Evolutionary conservation across 2,797 vertebrate species (phyloP).

Genomic region (Leptoclinus maculatus): DNA sequence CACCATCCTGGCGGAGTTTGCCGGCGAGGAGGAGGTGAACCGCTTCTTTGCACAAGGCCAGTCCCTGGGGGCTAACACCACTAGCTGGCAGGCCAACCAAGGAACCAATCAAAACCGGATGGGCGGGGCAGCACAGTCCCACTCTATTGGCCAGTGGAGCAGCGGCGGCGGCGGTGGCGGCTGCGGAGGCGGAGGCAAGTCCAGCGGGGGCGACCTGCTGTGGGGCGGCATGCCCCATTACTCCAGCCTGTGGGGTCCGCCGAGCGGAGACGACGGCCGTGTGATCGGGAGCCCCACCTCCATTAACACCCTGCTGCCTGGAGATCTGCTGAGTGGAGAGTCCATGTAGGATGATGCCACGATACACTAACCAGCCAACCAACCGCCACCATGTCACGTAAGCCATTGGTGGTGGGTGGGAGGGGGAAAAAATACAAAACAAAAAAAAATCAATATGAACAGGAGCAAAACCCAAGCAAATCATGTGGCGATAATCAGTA

Average conservation of each 20-base stretch:
- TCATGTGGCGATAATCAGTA: constrained; percentile 89
- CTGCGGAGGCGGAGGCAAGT: constrained; percentile 86
- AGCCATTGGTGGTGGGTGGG: constrained; percentile 48
- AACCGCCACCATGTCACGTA: constrained; percentile 45
- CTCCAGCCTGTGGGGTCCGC: constrained; percentile 96
- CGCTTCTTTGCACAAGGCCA: constrained; percentile 98
- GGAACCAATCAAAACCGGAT: constrained; percentile 90
- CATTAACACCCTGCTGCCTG: constrained; percentile 94
- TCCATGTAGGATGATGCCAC: constrained; percentile 88
- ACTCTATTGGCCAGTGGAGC: constrained; percentile 92
- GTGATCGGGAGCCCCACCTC: constrained; percentile 95
- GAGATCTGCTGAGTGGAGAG: constrained; percentile 96
- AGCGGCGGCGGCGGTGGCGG: constrained; percentile 85
- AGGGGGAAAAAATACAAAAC: constrained; percentile 19
- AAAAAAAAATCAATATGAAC: constrained; percentile 52
- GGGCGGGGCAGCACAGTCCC: constrained; percentile 86
- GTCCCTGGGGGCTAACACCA: constrained; percentile 90
- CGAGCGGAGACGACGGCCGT: constrained; percentile 89
- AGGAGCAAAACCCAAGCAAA: constrained; percentile 81
- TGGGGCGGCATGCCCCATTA: constrained; percentile 96
- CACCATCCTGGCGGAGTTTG: constrained; percentile 98
- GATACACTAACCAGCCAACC: constrained; percentile 46
- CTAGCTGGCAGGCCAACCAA: constrained; percentile 95
- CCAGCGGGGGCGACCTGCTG: constrained; percentile 91
- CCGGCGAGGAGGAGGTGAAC: constrained; percentile 96